These are phyloP conservation scores for Saguinus imperator DNA, from an alignment of 2,113 vertebrate species.

Conservation along the genomic window DNA sequence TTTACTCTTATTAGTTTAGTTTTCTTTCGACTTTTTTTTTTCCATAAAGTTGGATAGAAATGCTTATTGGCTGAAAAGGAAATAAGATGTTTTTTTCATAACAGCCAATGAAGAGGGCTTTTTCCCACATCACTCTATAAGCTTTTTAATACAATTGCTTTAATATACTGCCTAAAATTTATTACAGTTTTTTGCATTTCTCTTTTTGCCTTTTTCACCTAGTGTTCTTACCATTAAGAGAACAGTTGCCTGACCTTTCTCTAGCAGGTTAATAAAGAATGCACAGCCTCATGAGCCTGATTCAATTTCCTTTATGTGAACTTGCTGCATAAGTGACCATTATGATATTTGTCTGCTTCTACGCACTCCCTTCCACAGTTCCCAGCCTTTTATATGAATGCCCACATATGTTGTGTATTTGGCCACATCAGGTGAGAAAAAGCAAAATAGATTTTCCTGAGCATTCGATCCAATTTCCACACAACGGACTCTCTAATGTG, in stretches of 20 bases:
- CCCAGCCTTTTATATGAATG: conserved; percentile 81
- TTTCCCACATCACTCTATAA: neutral
- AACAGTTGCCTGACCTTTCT: conserved; percentile 78
- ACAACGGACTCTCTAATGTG: conserved; percentile 82
- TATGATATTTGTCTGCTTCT: conserved; percentile 80
- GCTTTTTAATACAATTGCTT: conserved; percentile 53
- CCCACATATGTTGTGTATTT: conserved; percentile 85
- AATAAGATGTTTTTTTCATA: conserved; percentile 25
- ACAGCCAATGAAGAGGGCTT: neutral
- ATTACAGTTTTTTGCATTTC: conserved; percentile 52
- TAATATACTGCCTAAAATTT: conserved; percentile 28
- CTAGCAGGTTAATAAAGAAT: conserved; percentile 83
- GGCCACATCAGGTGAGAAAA: conserved; percentile 85
- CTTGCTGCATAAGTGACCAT: conserved; percentile 81
- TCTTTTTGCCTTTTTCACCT: conserved; percentile 64
- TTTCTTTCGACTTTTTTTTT: neutral
- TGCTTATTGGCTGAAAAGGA: conserved; percentile 38
- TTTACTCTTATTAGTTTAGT: neutral
- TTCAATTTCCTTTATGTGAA: conserved; percentile 85
- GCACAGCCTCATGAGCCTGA: conserved; percentile 81
- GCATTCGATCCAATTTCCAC: conserved; percentile 86
- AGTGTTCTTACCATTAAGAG: conserved; percentile 76
- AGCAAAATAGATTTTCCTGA: conserved; percentile 85
- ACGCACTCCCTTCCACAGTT: conserved; percentile 71
- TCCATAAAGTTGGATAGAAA: neutral